Conservation (phyloP, 2,888 invertebrate genomes). For the Invenusta paracnida region DNA sequence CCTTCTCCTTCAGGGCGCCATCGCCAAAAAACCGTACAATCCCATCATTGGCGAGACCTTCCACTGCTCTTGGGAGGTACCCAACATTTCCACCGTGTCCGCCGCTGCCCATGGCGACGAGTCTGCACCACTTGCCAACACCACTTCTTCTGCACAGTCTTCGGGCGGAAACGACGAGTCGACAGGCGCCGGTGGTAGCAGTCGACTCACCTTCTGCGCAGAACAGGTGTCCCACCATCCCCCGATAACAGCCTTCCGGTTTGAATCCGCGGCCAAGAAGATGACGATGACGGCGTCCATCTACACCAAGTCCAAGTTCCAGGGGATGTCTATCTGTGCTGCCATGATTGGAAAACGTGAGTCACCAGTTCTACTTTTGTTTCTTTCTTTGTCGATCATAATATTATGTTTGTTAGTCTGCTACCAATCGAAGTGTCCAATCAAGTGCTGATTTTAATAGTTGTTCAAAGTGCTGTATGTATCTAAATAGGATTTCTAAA, state of each 20-base stretch:
- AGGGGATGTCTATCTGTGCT: conserved; percentile 63
- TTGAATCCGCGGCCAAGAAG: conserved; percentile 61
- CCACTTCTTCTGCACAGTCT: not conserved
- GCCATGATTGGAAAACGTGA: conserved; percentile 61
- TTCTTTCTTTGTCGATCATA: not conserved
- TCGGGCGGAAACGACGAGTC: not conserved
- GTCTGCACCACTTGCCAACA: too few relatives aligned
- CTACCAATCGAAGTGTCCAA: too few relatives aligned
- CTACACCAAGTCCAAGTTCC: conserved; percentile 63
- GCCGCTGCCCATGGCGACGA: too few relatives aligned
- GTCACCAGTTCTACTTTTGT: not conserved
- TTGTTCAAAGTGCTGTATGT: too few relatives aligned
- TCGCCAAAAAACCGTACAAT: conserved; percentile 61
- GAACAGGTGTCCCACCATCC: conserved; percentile 64
- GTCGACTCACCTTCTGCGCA: conserved; percentile 56
- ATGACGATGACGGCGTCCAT: conserved; percentile 62
- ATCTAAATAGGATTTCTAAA: too few relatives aligned
- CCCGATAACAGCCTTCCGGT: conserved; percentile 64
- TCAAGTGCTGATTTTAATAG: too few relatives aligned
- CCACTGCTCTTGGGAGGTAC: conserved; percentile 63
- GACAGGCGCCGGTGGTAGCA: not conserved
- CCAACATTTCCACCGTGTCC: conserved; percentile 40
- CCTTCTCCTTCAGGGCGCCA: conserved; percentile 51
- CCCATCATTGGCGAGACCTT: conserved; percentile 64
- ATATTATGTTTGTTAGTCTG: too few relatives aligned